Conservation (phyloP, 2,113 vertebrate species). For the human region GRCh38 chr5:135229001-135229500, state of each 20-base stretch:
- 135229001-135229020: neutral
- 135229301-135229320: neutral
- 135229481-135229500: neutral
- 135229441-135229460: neutral
- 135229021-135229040: neutral
- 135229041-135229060: neutral
- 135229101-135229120: constrained; percentile 33
- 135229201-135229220: neutral
- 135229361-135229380: neutral
- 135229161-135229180: neutral
- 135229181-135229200: neutral
- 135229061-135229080: constrained; percentile 47
- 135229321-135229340: neutral
- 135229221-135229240: neutral
- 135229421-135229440: neutral
- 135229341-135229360: neutral
- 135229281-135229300: neutral
- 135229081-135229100: neutral
- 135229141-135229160: neutral
- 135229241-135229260: neutral
- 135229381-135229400: neutral
- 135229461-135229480: neutral
- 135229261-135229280: neutral
- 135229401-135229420: neutral
- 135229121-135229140: constrained; percentile 6